These are phyloP conservation scores for Amazona vittata DNA, from an alignment of 2,113 vertebrate genomes.

Conservation along the genomic window DNA sequence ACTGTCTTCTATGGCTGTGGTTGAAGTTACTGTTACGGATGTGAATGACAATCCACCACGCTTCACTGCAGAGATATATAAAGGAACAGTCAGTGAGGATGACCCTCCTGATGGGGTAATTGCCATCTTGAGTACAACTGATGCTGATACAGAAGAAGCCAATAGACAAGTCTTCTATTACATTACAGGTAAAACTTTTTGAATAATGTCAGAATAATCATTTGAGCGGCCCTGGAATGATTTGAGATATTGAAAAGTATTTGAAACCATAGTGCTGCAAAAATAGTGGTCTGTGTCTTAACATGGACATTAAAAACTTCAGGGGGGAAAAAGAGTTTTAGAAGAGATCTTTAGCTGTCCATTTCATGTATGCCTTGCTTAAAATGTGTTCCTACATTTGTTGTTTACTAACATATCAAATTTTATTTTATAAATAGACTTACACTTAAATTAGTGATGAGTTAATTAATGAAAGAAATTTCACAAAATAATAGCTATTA, in stretches of 20 bases:
- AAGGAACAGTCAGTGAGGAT: conserved; percentile 96
- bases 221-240: background rate
- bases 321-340: background rate
- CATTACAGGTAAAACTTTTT: conserved; percentile 87
- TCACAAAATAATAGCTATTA: background rate
- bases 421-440: background rate
- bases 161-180: conserved; percentile 92
- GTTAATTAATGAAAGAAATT: background rate
- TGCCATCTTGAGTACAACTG: conserved; percentile 92
- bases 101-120: conserved; percentile 91
- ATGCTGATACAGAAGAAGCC: conserved; percentile 88
- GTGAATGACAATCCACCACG: conserved; percentile 94
- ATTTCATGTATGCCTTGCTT: background rate
- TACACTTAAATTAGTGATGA: background rate
- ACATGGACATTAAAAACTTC: background rate
- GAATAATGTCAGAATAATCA: background rate
- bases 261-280: background rate
- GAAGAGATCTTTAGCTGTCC: background rate
- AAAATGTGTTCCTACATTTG: background rate
- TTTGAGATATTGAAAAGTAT: background rate
- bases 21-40: conserved; percentile 90
- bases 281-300: background rate
- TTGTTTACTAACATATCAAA: background rate
- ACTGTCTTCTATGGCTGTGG: conserved; percentile 79
- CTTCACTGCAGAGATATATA: conserved; percentile 96